Percentiles rank a stretch among this genome's conserved stretches.
Evolutionary conservation across 2,113 vertebrate species (phyloP).

Genomic region (Lophotis ruficrista): DNA sequence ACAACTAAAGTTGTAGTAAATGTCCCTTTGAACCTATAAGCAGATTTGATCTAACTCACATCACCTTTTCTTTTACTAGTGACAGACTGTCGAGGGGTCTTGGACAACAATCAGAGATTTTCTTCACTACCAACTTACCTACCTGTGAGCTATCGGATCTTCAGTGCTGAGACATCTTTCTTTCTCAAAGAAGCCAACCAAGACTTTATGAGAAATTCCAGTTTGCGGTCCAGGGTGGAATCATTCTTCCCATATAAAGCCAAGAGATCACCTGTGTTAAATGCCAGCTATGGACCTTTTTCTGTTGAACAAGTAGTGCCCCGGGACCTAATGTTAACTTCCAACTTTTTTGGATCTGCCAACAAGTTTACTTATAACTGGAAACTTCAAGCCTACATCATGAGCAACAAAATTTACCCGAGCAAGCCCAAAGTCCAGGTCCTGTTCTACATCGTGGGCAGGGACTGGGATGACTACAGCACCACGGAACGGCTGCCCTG

Average conservation of each 20-base stretch:
- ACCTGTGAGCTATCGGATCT: conserved; percentile 88
- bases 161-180: conserved; percentile 83
- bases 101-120: conserved; percentile 83
- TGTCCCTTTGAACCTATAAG: neutral
- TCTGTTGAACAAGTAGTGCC: conserved; percentile 83
- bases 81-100: conserved; percentile 79
- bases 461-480: conserved; percentile 89
- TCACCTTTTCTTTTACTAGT: conserved; percentile 72
- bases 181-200: conserved; percentile 90
- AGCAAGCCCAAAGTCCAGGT: conserved; percentile 88
- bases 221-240: conserved; percentile 85
- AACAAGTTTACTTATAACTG: conserved; percentile 85
- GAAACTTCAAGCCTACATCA: conserved; percentile 87
- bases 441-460: conserved; percentile 87
- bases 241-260: conserved; percentile 89
- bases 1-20: neutral
- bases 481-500: conserved; percentile 85
- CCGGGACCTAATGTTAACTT: conserved; percentile 79
- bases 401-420: conserved; percentile 81
- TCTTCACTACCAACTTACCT: conserved; percentile 89
- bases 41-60: neutral
- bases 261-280: conserved; percentile 79
- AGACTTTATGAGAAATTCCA: conserved; percentile 89
- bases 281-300: conserved; percentile 89
- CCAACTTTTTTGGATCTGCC: conserved; percentile 74